Percentiles rank a stretch among this genome's conserved stretches.
These are phyloP conservation scores for Oreochromis spilurus DNA, from an alignment of 2,113 vertebrate genomes.

Conservation along the genomic window DNA sequence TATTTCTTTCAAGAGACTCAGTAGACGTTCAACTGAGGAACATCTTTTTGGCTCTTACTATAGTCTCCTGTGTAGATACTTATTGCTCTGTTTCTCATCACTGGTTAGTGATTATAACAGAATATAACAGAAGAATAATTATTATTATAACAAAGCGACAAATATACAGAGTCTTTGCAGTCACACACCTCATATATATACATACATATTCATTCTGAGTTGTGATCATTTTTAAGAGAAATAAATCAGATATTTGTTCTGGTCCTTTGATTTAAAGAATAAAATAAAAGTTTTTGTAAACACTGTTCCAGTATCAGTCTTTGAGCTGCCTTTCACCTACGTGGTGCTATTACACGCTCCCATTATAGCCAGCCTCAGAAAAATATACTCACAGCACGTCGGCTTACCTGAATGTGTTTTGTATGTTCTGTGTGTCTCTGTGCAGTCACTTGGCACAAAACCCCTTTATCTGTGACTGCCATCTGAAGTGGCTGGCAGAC, in stretches of 20 bases:
- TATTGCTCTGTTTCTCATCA: neutral
- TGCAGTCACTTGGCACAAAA: slow-evolving; percentile 96
- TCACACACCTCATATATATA: neutral
- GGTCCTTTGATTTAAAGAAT: neutral
- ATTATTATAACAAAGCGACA: neutral
- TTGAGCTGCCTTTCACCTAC: neutral
- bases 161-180: neutral
- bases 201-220: neutral
- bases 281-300: neutral
- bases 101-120: neutral
- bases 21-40: neutral
- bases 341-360: neutral
- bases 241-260: neutral
- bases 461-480: slow-evolving; percentile 98
- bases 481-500: slow-evolving; percentile 99
- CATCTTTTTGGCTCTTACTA: neutral
- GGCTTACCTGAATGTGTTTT: neutral
- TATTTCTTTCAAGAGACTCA: neutral
- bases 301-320: neutral
- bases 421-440: slow-evolving; percentile 4
- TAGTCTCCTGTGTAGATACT: neutral
- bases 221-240: neutral
- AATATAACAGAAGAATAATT: neutral
- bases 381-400: neutral
- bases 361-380: neutral